phyloP scores from a whole-genome alignment of 2,797 vertebrate species.

The Enteromius fasciolatus region DNA sequence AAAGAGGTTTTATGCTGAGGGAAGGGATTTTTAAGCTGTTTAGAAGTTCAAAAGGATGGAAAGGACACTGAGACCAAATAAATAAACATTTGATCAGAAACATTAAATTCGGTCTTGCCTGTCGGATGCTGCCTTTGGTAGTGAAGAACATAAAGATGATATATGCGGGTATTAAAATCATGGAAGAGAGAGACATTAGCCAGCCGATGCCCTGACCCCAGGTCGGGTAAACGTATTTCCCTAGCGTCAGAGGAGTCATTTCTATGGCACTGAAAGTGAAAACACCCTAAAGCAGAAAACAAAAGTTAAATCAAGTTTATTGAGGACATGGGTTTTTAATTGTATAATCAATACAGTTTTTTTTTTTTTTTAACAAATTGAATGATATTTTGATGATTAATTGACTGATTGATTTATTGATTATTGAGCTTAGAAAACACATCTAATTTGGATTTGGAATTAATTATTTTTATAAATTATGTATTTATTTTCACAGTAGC shows the following conservation, averaged over 20 bases:
- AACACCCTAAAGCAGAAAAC: slow-evolving; percentile 77
- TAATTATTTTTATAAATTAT: no score
- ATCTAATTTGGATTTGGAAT: background rate
- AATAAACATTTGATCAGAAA: background rate
- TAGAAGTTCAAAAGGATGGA: background rate
- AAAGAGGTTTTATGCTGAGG: background rate
- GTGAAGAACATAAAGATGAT: slow-evolving; percentile 82
- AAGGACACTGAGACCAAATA: background rate
- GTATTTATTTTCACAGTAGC: no score
- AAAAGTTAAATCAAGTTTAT: background rate
- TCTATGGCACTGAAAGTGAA: slow-evolving; percentile 90
- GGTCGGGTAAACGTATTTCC: slow-evolving; percentile 84
- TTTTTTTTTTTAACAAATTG: background rate
- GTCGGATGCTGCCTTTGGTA: slow-evolving; percentile 78
- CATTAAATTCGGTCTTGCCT: slow-evolving; percentile 68
- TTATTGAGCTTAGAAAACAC: background rate
- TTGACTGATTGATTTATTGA: background rate
- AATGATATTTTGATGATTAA: background rate
- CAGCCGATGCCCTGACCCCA: slow-evolving; percentile 91
- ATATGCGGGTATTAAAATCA: slow-evolving; percentile 88
- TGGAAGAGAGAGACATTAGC: slow-evolving; percentile 90
- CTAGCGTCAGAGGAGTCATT: slow-evolving; percentile 88
- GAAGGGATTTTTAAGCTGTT: background rate
- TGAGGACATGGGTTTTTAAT: background rate
- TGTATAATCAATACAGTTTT: background rate